Percentiles rank a stretch among this genome's conserved stretches.
Conservation (phyloP, 2,797 vertebrate species). For the Oceanodroma leucorhoa region DNA sequence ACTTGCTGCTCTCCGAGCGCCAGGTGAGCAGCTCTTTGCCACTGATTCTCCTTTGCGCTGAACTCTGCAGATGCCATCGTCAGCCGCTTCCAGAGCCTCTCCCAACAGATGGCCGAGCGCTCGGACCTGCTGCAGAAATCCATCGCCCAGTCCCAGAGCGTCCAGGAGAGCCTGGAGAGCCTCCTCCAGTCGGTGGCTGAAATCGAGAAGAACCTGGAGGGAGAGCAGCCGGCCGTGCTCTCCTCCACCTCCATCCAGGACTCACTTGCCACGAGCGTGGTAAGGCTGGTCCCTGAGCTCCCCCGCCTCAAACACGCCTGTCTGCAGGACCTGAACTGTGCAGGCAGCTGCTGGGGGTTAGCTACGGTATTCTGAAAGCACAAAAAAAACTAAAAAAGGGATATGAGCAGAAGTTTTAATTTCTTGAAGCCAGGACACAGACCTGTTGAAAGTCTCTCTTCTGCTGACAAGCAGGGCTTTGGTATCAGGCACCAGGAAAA, state of each 20-base stretch:
- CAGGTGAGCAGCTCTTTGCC: background rate
- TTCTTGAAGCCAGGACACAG: background rate
- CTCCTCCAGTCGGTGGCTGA: conserved; percentile 86
- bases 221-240: conserved; percentile 74
- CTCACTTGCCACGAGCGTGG: conserved; percentile 87
- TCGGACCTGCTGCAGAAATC: conserved; percentile 92
- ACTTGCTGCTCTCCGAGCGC: background rate
- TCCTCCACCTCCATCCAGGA: conserved; percentile 87
- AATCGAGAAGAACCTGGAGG: conserved; percentile 75
- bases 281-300: conserved; percentile 56
- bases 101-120: conserved; percentile 81
- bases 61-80: conserved; percentile 81
- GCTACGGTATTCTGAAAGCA: background rate
- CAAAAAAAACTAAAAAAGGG: background rate
- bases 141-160: conserved; percentile 92
- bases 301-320: accelerated
- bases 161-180: conserved; percentile 91
- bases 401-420: background rate
- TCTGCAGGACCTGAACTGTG: accelerated
- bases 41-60: accelerated
- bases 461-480: background rate
- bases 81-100: conserved; percentile 85
- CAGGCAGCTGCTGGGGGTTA: background rate
- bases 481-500: accelerated
- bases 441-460: background rate